Evolutionary conservation across 2,113 vertebrate species (phyloP), one percentile per base, ranked within the genome.

Genomic region (Lophotis ruficrista): DNA sequence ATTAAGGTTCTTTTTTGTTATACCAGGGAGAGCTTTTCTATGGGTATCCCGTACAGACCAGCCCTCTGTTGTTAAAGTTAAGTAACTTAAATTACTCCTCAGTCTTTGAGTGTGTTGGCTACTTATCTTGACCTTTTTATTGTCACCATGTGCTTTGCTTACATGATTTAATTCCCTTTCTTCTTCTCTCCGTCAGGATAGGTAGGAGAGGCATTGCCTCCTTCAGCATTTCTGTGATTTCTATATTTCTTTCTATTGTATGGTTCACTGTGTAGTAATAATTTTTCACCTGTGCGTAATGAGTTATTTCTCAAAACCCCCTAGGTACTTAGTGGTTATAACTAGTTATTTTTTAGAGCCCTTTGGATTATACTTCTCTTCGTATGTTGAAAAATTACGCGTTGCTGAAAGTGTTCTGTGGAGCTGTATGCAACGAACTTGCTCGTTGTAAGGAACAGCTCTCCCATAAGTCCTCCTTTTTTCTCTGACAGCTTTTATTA

Each of bases 401-500:
- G 6, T 62, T 53, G 47, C 61, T 94, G 60, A 56, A 91, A 45
- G 51, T 6, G 33, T 95, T 96, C 60, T 30, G 7, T 53, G 86
- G 66, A 80, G n/a, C 86, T 87, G 68, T 60, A 25, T 0, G 11
- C 33, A 30, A 37, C 15, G 53, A 58, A 65, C 50, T 57, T 76
- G 43, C 86, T 94, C 1, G 0, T n/a, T 92, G 64, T 81, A 82
- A 81, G 94, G 81, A 96, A 31, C 91, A 81, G 76, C 87, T 90
- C 60, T 92, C 80, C 80, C 86, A 25, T 77, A 92, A 89, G 80
- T 93, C 86, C 86, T 93, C 72, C 87, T 93, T 81, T 70, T 90
- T 97, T 94, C 77, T 77, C 54, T 97, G 91, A 66, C 92, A 96
- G 83, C 79, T 87, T 95, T 90, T 89, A 90, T 93, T 92, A 53